Evolutionary conservation across 1,140 invertebrate genomes (phyloP).

Genomic region (Sesamia nonagrioides): DNA sequence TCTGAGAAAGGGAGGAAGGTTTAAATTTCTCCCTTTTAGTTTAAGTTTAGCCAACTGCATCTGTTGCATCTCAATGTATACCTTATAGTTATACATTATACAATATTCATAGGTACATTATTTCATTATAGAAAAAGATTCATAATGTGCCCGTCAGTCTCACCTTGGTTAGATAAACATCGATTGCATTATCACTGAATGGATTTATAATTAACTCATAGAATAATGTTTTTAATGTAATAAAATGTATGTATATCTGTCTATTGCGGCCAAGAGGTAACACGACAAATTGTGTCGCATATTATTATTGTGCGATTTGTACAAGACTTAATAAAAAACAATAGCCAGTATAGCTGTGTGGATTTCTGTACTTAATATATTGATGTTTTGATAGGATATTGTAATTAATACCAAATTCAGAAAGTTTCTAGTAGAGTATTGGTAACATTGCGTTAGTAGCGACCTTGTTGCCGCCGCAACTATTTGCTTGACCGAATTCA

Average conservation of each 20-base stretch:
- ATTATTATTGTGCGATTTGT: no score
- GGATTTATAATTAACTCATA: neutral
- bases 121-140: neutral
- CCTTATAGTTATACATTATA: no score
- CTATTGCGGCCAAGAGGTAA: no score
- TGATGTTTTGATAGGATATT: slow-evolving; percentile 39
- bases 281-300: no score
- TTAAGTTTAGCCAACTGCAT: no score
- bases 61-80: no score
- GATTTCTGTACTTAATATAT: neutral
- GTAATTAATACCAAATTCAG: slow-evolving; percentile 46
- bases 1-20: no score
- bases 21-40: no score
- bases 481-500: slow-evolving; percentile 63
- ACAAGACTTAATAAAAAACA: no score
- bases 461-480: slow-evolving; percentile 62
- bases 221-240: neutral
- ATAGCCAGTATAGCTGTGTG: neutral
- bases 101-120: no score
- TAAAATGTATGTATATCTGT: no score
- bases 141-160: neutral
- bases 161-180: slow-evolving; percentile 17
- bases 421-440: slow-evolving; percentile 55
- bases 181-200: neutral
- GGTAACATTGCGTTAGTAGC: slow-evolving; percentile 60